Conservation (phyloP, 2,888 invertebrate species). For the Eupithecia exiguata region DNA sequence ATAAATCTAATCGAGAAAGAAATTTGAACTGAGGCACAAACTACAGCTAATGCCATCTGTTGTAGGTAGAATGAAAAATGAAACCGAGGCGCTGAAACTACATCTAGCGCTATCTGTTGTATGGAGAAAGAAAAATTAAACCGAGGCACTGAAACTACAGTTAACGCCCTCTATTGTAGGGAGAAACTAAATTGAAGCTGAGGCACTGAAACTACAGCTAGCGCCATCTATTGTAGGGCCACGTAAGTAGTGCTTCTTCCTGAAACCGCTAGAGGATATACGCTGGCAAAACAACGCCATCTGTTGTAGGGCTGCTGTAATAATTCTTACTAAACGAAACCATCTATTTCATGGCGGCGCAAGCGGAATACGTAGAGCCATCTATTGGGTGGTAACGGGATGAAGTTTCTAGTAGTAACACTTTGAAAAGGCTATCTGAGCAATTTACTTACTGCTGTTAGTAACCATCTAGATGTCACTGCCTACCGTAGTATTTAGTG, state of each 20-base stretch:
- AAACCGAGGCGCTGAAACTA: background rate
- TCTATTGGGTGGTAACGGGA: background rate
- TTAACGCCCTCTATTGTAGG: slow-evolving; percentile 28
- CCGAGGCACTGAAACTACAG: slow-evolving; percentile 1
- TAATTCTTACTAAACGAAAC: background rate
- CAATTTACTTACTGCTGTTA: background rate
- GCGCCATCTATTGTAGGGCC: background rate
- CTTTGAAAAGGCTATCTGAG: background rate
- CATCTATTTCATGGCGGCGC: background rate
- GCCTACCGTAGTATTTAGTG: background rate
- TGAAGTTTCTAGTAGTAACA: background rate
- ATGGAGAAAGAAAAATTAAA: background rate
- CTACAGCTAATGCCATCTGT: slow-evolving; percentile 30
- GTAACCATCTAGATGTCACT: background rate
- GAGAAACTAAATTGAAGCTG: background rate
- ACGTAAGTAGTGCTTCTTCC: background rate
- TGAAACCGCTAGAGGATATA: background rate
- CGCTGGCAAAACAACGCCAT: background rate
- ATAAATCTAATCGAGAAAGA: slow-evolving; percentile 29
- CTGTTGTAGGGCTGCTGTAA: slow-evolving; percentile 1
- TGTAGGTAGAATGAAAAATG: background rate
- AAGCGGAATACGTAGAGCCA: background rate
- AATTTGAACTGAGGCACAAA: background rate
- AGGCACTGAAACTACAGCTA: background rate
- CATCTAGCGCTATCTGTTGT: slow-evolving; percentile 31